Conservation (phyloP, 2,113 vertebrate genomes). For the Petromus typicus region DNA sequence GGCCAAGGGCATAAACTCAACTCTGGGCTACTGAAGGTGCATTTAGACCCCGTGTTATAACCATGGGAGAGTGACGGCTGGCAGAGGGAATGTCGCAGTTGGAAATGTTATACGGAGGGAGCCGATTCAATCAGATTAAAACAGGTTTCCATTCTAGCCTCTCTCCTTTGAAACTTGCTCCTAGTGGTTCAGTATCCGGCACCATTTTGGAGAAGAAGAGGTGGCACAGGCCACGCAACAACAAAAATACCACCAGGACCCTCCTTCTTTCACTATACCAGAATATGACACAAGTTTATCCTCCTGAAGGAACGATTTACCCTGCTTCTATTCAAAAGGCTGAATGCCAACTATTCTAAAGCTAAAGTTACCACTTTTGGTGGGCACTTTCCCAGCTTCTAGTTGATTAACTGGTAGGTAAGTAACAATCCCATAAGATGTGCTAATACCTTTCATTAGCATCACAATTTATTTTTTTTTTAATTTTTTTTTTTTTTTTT, state of each 20-base stretch:
- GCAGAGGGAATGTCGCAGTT: neutral
- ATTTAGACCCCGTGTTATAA: neutral
- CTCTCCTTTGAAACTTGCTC: constrained; percentile 6
- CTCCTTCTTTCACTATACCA: neutral
- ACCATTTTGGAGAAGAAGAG: neutral
- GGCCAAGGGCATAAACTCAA: neutral
- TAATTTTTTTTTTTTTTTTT: too few species aligned
- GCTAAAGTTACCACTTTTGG: neutral
- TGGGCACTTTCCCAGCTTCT: neutral
- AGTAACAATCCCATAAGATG: neutral
- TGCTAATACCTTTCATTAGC: neutral
- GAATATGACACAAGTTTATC: neutral
- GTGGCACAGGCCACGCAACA: neutral
- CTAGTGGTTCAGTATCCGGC: neutral
- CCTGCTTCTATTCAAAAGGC: neutral
- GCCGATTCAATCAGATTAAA: constrained; percentile 2
- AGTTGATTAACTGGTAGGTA: constrained; percentile 7
- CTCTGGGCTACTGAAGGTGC: neutral
- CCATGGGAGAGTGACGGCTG: neutral
- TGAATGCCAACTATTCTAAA: neutral
- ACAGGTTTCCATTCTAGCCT: constrained; percentile 2
- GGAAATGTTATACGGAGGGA: neutral
- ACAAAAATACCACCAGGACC: neutral
- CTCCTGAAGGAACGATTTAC: neutral
- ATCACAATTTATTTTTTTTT: neutral